Evolutionary conservation across 1,140 invertebrate genomes (phyloP).

Genomic region (Muscidifurax raptorellus): DNA sequence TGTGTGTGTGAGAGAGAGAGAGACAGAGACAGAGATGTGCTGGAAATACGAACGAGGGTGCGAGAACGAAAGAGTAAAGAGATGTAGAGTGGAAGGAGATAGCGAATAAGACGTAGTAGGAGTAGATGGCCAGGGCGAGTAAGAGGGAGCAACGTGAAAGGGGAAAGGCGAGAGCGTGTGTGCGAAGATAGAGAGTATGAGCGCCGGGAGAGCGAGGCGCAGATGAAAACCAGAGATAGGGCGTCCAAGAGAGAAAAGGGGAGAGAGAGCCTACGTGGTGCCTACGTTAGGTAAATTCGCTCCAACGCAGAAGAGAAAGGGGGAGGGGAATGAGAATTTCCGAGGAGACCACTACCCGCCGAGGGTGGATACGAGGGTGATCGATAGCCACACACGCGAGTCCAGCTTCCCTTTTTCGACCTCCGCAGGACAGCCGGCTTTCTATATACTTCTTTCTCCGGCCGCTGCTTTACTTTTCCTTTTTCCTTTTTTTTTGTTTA

Average conservation of each 20-base stretch:
- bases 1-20: neutral
- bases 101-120: conserved; percentile 24
- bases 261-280: conserved; percentile 61
- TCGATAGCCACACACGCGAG: conserved; percentile 62
- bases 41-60: conserved; percentile 53
- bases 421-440: conserved; percentile 34
- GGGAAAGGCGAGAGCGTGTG: conserved; percentile 23
- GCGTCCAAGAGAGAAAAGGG: conserved; percentile 46
- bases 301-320: conserved; percentile 59
- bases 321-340: conserved; percentile 63
- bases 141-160: conserved; percentile 48
- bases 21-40: neutral
- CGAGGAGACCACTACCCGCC: conserved; percentile 55
- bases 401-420: conserved; percentile 54
- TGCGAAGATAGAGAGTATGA: neutral
- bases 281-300: conserved; percentile 72
- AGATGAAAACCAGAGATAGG: conserved; percentile 6
- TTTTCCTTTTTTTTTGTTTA: neutral
- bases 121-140: conserved; percentile 29
- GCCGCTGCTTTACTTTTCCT: too few relatives aligned
- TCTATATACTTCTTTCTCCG: neutral
- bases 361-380: conserved; percentile 58
- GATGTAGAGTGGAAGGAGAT: conserved; percentile 10
- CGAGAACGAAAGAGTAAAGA: conserved; percentile 54
- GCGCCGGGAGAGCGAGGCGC: neutral